phyloP scores from a whole-genome alignment of 2,888 invertebrate species.

The Caenorhabditis becei region DNA sequence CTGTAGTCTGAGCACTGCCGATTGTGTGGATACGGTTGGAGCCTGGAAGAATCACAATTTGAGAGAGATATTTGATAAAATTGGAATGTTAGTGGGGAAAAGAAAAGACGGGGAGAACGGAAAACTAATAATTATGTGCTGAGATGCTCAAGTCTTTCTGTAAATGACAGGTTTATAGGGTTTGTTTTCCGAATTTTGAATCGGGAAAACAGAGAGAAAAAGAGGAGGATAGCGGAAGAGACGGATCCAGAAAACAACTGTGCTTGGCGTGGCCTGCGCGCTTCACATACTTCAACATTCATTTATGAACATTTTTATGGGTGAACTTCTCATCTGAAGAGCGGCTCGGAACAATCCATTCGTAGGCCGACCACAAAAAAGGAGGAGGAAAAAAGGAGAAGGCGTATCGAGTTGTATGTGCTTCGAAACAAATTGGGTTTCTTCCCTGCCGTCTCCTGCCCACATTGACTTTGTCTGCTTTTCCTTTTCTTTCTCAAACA shows the following conservation, averaged over 20 bases:
- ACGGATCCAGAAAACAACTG: slow-evolving; percentile 31
- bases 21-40: slow-evolving; percentile 66
- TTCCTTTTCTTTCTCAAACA: slow-evolving; percentile 29
- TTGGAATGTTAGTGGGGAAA: background rate
- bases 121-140: slow-evolving; percentile 4
- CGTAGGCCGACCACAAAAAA: slow-evolving; percentile 24
- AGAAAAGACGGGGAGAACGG: background rate
- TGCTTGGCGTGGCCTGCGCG: background rate
- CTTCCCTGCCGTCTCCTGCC: slow-evolving; percentile 29
- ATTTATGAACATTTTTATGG: slow-evolving; percentile 58
- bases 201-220: slow-evolving; percentile 14
- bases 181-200: background rate
- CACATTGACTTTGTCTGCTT: slow-evolving; percentile 21
- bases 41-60: slow-evolving; percentile 34
- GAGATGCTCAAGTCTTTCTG: background rate
- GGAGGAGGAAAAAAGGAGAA: slow-evolving; percentile 14
- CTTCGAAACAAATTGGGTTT: slow-evolving; percentile 62
- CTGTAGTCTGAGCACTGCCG: slow-evolving; percentile 57
- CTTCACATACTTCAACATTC: slow-evolving; percentile 46
- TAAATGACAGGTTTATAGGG: slow-evolving; percentile 1
- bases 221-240: slow-evolving; percentile 16
- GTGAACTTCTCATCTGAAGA: slow-evolving; percentile 47
- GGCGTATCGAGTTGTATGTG: slow-evolving; percentile 58
- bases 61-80: background rate
- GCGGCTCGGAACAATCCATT: slow-evolving; percentile 32